Evolutionary conservation across 2,797 vertebrate species (phyloP).

Genomic region (Eulemur coronatus): DNA sequence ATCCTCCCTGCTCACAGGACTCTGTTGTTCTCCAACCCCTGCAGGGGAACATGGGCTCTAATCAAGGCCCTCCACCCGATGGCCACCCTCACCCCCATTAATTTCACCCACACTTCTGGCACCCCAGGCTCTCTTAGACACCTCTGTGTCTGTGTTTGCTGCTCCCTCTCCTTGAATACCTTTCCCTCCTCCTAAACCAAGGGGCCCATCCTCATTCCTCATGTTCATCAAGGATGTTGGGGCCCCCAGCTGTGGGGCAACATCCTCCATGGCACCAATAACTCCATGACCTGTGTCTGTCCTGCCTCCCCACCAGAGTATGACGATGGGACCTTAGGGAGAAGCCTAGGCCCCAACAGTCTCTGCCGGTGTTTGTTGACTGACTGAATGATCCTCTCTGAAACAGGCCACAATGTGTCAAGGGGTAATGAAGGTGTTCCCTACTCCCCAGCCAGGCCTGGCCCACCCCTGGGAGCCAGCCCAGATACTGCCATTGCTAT

Average conservation of each 20-base stretch:
- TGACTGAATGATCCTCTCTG: neutral
- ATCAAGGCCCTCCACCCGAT: neutral
- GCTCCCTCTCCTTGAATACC: neutral
- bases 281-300: neutral
- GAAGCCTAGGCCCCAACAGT: neutral
- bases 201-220: neutral
- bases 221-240: neutral
- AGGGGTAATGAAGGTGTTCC: neutral
- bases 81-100: neutral
- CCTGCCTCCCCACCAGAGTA: neutral
- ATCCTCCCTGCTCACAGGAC: neutral
- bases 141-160: neutral
- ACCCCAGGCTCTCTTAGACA: neutral
- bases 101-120: neutral
- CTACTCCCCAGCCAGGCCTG: neutral
- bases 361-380: neutral
- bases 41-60: neutral
- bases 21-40: neutral
- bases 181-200: neutral
- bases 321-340: neutral
- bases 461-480: neutral
- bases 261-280: neutral
- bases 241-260: neutral
- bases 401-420: neutral
- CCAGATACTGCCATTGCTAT: rapidly evolving